Evolutionary conservation across 2,888 invertebrate species (phyloP), one percentile per base, ranked within the genome.

Genomic region (Lucinisca nassula): DNA sequence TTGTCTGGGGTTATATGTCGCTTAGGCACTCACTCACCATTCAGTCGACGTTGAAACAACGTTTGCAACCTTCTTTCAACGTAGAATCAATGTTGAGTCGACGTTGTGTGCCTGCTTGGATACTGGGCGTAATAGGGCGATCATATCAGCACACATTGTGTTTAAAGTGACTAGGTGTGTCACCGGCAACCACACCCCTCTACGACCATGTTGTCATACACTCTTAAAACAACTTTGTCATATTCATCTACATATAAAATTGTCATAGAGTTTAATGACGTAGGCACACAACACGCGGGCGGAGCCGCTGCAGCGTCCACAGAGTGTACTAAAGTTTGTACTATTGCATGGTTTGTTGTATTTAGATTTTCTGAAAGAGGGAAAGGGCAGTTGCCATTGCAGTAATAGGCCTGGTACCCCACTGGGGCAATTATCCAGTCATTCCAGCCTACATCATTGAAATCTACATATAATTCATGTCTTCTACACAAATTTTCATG

Each of bases 181-280:
- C 90, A 99, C 97, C 99, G 98, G 97, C 99, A 99, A 85, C 99
- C 99, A 97, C 99, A 99, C 84, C 99, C 99, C 94, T 98, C 98
- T 91, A 99, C 99, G 94, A 98, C 98, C 99, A 99, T 99, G 96
- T 99, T 99, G 97, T 99, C 98, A 97, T 99, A 99, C 97, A 98
- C 99, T 97, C 99, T 99, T 95, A 99, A 97, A 96, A 99, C 98
- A 95, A 99, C 99, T 97, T 98, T 98, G 96, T 98, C 98, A 96
- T 98, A 97, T 97, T 98, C 98, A 97, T 99, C 99, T 96, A 98
- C 97, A 97, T 99, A 99, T 92, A 99, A 97, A 98, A 99, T 98
- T 88, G 99, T 98, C 95, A 99, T 98, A 92, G 98, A 97, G 93
- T 98, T 98, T 89, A 99, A 97, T 96, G 98, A 98, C 88, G 99